Evolutionary conservation across 37 sponge, comb jelly and placozoan species (phyloP).

Genomic region (Diacarnus erythraeanus): DNA sequence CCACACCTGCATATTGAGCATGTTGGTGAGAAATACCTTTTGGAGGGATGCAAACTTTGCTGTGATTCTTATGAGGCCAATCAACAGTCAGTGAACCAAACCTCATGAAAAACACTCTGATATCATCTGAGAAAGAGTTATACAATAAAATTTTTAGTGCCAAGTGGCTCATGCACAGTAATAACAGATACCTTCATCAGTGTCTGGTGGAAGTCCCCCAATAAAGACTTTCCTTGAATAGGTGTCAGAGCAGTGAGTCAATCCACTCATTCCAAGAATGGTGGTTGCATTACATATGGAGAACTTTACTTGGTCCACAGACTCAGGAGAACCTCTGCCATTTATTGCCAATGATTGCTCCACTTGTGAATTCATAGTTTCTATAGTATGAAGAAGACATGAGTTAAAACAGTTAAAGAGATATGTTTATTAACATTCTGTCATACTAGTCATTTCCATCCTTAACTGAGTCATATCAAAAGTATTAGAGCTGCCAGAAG

Average conservation of each 20-base stretch:
- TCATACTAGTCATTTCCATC: constrained; percentile 16
- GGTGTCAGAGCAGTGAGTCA: constrained; percentile 32
- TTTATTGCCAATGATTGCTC: neutral
- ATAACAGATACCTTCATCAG: constrained; percentile 75
- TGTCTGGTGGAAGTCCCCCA: constrained; percentile 96
- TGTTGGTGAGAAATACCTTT: constrained; percentile 63
- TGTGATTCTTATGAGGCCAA: constrained; percentile 93
- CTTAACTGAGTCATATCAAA: constrained; percentile 24
- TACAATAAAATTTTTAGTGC: neutral
- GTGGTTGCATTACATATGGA: neutral
- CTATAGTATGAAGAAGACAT: neutral
- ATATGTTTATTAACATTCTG: neutral
- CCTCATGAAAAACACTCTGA: constrained; percentile 52
- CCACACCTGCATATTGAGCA: neutral
- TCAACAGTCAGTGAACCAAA: constrained; percentile 86
- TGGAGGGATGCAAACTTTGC: constrained; percentile 78
- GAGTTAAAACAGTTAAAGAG: neutral
- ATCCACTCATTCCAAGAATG: neutral
- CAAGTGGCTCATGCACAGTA: neutral
- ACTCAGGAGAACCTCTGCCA: neutral
- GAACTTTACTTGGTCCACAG: neutral
- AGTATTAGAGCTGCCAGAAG: neutral
- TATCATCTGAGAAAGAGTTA: constrained; percentile 54
- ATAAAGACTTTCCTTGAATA: constrained; percentile 96
- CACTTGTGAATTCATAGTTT: neutral